phyloP scores from a whole-genome alignment of 2,888 invertebrate genomes.

The Steinernema scapterisci region DNA sequence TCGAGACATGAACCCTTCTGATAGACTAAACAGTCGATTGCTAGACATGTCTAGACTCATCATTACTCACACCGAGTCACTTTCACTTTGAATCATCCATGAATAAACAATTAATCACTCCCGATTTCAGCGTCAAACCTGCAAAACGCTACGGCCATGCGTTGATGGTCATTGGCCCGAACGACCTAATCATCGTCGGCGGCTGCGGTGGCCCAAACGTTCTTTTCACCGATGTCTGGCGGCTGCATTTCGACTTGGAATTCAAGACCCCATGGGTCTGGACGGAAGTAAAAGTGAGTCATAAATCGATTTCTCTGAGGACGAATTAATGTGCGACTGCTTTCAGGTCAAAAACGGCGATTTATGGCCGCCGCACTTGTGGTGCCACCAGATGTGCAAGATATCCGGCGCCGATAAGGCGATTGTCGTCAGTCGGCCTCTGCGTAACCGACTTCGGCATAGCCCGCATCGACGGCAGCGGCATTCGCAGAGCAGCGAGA shows the following conservation, averaged over 20 bases:
- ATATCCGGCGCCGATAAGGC: conserved; percentile 28
- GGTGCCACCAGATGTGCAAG: conserved; percentile 77
- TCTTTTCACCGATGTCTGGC: conserved; percentile 86
- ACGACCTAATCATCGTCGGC: conserved; percentile 73
- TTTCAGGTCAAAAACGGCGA: conserved; percentile 74
- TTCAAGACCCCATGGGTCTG: conserved; percentile 45
- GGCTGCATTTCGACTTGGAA: conserved; percentile 82
- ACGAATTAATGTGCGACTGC: not conserved
- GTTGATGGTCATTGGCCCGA: conserved; percentile 72
- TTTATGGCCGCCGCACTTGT: conserved; percentile 83
- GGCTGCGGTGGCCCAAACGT: conserved; percentile 71
- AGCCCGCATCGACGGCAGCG: conserved; percentile 17
- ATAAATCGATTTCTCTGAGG: not conserved
- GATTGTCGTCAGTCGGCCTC: conserved; percentile 16
- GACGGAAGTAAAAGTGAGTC: conserved; percentile 41
- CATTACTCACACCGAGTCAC: too few relatives aligned
- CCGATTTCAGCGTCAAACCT: conserved; percentile 73
- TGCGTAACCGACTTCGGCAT: conserved; percentile 24
- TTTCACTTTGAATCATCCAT: too few relatives aligned
- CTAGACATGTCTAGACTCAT: too few relatives aligned
- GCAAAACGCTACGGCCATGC: conserved; percentile 89
- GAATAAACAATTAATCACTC: too few relatives aligned
- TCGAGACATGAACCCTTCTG: too few relatives aligned
- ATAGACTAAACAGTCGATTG: too few relatives aligned
- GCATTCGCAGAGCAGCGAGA: conserved; percentile 67